Evolutionary conservation across 2,888 invertebrate species (phyloP).

Genomic region (Chouioia cunea): DNA sequence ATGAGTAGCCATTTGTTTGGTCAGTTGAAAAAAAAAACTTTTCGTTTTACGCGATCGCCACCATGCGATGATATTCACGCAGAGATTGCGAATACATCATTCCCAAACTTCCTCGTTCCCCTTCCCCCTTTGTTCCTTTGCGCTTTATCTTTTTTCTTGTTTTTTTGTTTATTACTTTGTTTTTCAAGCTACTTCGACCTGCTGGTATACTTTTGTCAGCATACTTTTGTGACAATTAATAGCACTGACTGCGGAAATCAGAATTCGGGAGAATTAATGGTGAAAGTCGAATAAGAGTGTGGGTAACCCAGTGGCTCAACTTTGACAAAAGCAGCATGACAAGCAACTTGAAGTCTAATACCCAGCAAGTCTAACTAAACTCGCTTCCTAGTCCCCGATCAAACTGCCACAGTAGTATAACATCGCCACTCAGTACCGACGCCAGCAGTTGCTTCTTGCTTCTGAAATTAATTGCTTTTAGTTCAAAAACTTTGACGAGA

Average conservation of each 20-base stretch:
- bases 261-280: neutral
- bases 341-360: neutral
- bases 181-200: too few relatives aligned
- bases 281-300: too few relatives aligned
- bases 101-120: too few relatives aligned
- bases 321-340: constrained; percentile 11
- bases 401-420: neutral
- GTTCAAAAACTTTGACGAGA: too few relatives aligned
- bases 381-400: neutral
- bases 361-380: constrained; percentile 21
- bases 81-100: constrained; percentile 15
- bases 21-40: neutral
- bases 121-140: too few relatives aligned
- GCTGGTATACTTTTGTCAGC: too few relatives aligned
- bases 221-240: neutral
- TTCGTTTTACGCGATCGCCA: neutral
- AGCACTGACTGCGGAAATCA: neutral
- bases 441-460: too few relatives aligned
- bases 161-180: too few relatives aligned
- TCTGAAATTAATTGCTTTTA: too few relatives aligned
- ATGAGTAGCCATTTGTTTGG: constrained; percentile 34
- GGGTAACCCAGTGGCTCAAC: constrained; percentile 17
- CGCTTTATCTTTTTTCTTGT: too few relatives aligned
- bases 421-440: neutral
- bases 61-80: constrained; percentile 9